A percentile compares a stretch with the other conserved stretches of the same genome.
phyloP scores from a whole-genome alignment of 30 jellyfish, hydroid and myxozoan species.

The Turritopsis dohrnii region DNA sequence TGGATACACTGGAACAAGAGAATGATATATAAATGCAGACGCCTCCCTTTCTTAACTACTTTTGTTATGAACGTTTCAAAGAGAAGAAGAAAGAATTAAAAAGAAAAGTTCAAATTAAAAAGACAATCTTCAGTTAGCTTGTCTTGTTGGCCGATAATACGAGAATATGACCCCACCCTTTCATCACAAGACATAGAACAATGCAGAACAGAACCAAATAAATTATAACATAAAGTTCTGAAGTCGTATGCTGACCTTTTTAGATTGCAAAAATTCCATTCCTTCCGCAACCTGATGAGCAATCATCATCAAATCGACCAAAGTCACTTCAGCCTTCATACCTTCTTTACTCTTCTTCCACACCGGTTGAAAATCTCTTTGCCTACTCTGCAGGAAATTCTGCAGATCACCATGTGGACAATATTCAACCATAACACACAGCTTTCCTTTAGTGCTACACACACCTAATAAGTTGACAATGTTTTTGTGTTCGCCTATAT shows the following conservation, averaged over 20 bases:
- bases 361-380: constrained; percentile 48
- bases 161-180: no score
- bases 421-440: constrained; percentile 64
- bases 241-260: constrained; percentile 38
- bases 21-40: background rate
- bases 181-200: background rate
- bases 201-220: background rate
- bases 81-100: no score
- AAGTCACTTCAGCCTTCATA: constrained; percentile 31
- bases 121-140: no score
- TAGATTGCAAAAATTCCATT: constrained; percentile 70
- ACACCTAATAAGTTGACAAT: constrained; percentile 83
- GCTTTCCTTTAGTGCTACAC: constrained; percentile 62
- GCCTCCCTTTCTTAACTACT: no score
- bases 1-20: constrained; percentile 20
- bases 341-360: constrained; percentile 45
- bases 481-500: constrained; percentile 77
- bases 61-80: no score
- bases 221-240: background rate
- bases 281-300: constrained; percentile 75
- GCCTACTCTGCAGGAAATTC: constrained; percentile 49
- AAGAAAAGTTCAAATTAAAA: no score
- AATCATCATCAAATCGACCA: constrained; percentile 40
- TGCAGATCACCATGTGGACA: constrained; percentile 67
- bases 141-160: no score